Percentiles rank a stretch among this genome's conserved stretches.
These are phyloP conservation scores for Forbesichthys agassizii DNA, from an alignment of 2,113 vertebrate genomes.

Conservation along the genomic window DNA sequence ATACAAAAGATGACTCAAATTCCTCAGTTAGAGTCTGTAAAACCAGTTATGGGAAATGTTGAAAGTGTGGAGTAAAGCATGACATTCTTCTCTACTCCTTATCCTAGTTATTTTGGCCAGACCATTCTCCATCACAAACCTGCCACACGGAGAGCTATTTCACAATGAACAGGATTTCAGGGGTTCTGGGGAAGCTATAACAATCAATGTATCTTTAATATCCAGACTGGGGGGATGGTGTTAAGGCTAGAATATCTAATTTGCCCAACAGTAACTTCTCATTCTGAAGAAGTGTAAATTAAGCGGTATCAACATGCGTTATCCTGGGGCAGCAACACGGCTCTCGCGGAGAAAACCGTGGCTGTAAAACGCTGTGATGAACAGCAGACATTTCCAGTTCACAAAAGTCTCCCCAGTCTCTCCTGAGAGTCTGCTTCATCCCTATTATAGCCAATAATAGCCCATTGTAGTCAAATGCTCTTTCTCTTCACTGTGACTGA, in stretches of 20 bases:
- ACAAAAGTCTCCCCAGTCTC: slow-evolving; percentile 77
- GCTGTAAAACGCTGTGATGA: slow-evolving; percentile 77
- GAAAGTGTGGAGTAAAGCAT: too few relatives aligned
- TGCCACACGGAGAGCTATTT: too few relatives aligned
- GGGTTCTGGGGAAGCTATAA: too few relatives aligned
- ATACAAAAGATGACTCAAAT: slow-evolving; percentile 4
- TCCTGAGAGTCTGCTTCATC: slow-evolving; percentile 84
- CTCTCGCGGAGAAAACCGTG: slow-evolving; percentile 70
- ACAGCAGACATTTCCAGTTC: slow-evolving; percentile 84
- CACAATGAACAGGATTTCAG: too few relatives aligned
- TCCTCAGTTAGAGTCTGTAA: too few relatives aligned
- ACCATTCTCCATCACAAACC: too few relatives aligned
- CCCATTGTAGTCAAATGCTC: slow-evolving; percentile 87
- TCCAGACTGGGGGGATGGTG: slow-evolving; percentile 37
- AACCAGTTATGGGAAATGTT: too few relatives aligned
- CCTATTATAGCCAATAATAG: slow-evolving; percentile 88
- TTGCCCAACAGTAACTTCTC: slow-evolving; percentile 58
- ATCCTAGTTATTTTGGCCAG: too few relatives aligned
- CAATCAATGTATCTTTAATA: neutral
- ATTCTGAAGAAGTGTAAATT: slow-evolving; percentile 67
- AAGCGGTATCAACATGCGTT: slow-evolving; percentile 74
- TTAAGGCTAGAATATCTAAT: slow-evolving; percentile 44
- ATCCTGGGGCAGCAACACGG: slow-evolving; percentile 69
- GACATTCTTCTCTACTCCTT: too few relatives aligned
- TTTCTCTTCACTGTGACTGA: slow-evolving; percentile 82